Evolutionary conservation across 2,797 vertebrate genomes (phyloP).

Genomic region (Gallinago solitaria): DNA sequence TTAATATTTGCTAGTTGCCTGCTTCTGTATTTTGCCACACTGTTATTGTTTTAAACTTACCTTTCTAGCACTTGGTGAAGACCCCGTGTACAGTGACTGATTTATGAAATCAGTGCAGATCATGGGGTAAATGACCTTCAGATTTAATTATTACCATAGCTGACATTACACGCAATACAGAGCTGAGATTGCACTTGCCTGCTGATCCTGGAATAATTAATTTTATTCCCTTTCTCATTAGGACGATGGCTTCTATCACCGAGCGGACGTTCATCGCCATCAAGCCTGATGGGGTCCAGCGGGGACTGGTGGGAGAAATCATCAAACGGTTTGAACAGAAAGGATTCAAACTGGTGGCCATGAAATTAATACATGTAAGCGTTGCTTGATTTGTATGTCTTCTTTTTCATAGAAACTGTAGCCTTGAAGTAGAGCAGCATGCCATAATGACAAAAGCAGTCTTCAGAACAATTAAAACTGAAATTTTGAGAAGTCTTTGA

Average conservation of each 20-base stretch:
- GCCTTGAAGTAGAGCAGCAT: background rate
- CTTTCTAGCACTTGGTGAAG: background rate
- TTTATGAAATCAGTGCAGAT: background rate
- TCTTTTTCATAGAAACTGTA: background rate
- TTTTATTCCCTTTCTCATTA: background rate
- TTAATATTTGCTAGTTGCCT: too few species aligned
- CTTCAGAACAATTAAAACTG: background rate
- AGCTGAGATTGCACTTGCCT: background rate
- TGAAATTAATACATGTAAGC: slow-evolving; percentile 88
- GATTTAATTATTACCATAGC: background rate
- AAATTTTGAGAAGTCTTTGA: background rate
- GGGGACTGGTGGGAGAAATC: slow-evolving; percentile 90
- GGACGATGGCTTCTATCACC: slow-evolving; percentile 75
- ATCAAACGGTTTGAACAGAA: slow-evolving; percentile 91
- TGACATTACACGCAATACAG: accelerated
- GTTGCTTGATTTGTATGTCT: background rate
- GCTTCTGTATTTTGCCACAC: accelerated
- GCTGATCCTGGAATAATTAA: background rate
- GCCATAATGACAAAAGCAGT: accelerated
- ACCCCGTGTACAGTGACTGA: accelerated
- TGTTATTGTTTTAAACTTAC: too few species aligned
- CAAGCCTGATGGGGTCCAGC: slow-evolving; percentile 93
- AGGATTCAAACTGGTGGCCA: slow-evolving; percentile 88
- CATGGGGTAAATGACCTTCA: background rate
- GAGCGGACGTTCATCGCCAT: slow-evolving; percentile 93